Base-by-base conservation (phyloP, 2,888 invertebrate genomes). In the Odontocolon sp. region DNA sequence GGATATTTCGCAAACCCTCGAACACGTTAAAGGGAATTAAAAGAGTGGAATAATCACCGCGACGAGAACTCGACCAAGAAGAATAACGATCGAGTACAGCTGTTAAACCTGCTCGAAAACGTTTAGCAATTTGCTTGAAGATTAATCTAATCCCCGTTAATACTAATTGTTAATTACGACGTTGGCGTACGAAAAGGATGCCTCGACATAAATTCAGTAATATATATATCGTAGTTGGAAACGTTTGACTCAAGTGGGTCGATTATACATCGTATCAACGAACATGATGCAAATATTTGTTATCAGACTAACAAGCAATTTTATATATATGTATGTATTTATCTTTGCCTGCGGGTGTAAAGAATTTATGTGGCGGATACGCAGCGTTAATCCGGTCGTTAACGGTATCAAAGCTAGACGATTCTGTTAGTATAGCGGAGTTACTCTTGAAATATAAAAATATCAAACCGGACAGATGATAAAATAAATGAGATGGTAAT, bases 311-410 rank as follows among this genome's bases (percentile, higher is more conserved):
- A 40, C 23, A 45, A 8, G 16, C 31, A 28, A 59, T 23, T 56
- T 57, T 64, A n/a, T n/a, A n/a, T n/a, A n/a, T n/a, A n/a, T n/a
- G n/a, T n/a, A n/a, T n/a, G n/a, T n/a, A n/a, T n/a, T n/a, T n/a
- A n/a, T n/a, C n/a, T n/a, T n/a, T n/a, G n/a, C n/a, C 45, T 18
- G 11, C 47, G 31, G 26, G 45, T 63, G 18, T 28, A 33, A 31
- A 45, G 33, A 54, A 61, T 64, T 67, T 67, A 61, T 40, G 56
- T 14, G 61, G 33, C 14, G 54, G 76, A 23, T 33, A 71, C 76
- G 77, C 56, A 50, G 67, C 68, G 68, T 77, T 72, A 77, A 77
- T 72, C 72, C 63, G 63, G 56, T 67, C 67, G 54, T 77, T 77
- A 77, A 77, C 77, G 77, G 77, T 72, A 77, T 68, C 68, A 11